Base-by-base conservation (phyloP, 2,888 invertebrate genomes). In the Lasioglossum figueresi region DNA sequence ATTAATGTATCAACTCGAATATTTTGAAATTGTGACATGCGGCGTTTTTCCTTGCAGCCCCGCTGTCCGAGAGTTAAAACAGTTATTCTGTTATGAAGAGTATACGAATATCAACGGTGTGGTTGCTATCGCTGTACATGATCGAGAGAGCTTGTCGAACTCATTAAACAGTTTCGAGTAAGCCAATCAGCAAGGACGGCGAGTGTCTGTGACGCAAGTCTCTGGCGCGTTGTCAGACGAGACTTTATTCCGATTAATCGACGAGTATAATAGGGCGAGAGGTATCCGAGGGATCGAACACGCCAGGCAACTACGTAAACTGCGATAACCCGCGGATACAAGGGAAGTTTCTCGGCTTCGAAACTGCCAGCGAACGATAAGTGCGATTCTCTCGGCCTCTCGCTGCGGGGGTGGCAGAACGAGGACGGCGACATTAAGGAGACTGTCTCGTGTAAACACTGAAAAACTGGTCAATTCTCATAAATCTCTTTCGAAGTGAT, bases 281-380 rank as follows among this genome's bases (percentile, higher is more conserved):
- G 45, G 34, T 66, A 34, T 66, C 66, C 31, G 31, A 34, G 19
- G 68, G 37, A 37, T 71, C 48, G 45, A 73, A 76, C 56, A 73
- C 48, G n/a, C 27, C 16, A n/a, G 23, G 72, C 37, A 76, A 80
- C 43, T 45, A 23, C 16, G 40, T 68, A 76, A 48, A 43, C 19
- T 6, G 52, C 34, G 63, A 34, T 27, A 72, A 27, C 48, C 52
- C 43, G 37, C n/a, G 45, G 63, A 31, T 48, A 59, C 27, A 31
- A 74, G 66, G 10, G 59, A 73, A 79, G 52, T 73, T 76, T 73
- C 73, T 23, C 34, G 5, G 37, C 43, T 27, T n/a, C 59, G n/a
- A n/a, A 23, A 8, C 4, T n/a, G n/a, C 16, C 82, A 74, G 73
- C 34, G 56, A 43, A 73, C 76, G 76, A 68, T 77, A 68, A 82